Evolutionary conservation across 1,140 invertebrate genomes (phyloP), one percentile per base, ranked within the genome.

Genomic region (Drosophila neocordata): DNA sequence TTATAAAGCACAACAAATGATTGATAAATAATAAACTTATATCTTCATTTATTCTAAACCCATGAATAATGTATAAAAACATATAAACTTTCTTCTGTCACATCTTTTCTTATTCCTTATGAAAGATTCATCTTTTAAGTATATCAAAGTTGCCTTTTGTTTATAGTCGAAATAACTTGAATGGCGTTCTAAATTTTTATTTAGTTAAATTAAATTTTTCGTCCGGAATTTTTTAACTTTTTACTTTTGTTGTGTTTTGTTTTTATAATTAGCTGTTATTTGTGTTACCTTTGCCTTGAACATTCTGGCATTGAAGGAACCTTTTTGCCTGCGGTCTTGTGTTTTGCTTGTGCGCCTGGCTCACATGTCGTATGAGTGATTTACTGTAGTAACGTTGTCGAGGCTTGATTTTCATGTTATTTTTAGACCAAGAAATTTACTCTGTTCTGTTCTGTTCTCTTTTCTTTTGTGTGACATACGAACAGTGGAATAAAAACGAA

Each of bases 351-450:
- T 41, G 24, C 13, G 52, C 44, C 20, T 18, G 20, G 31, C 48
- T 34, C 59, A 70, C 79, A 48, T 53, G 74, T 61, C 79, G 79
- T 74, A 68, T 78, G 20, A 52, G 70, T 68, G 62, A 55, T 81
- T 69, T 69, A 58, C 41, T 66, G 63, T 53, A 37, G 70, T 51
- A 62, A 24, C 48, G 27, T n/a, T 63, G 56, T 60, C 48, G 48
- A 48, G 24, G 18, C 53, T 34, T 13, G 27, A 13, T 56, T 48
- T 48, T 48, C 4, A 20, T 48, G 31, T 13, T 80, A 77, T 82
- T 71, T 82, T 65, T 70, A 82, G 63, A 22, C 22, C 12, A 31
- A 22, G 35, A 18, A n/a, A 41, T 59, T 35, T 11, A 11, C 35
- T 34, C 13, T 20, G 18, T 31, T 60, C 44, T 18, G 8, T 18